Base-by-base conservation (phyloP, 1,140 invertebrate species). In the Cyrtorhinus lividipennis region DNA sequence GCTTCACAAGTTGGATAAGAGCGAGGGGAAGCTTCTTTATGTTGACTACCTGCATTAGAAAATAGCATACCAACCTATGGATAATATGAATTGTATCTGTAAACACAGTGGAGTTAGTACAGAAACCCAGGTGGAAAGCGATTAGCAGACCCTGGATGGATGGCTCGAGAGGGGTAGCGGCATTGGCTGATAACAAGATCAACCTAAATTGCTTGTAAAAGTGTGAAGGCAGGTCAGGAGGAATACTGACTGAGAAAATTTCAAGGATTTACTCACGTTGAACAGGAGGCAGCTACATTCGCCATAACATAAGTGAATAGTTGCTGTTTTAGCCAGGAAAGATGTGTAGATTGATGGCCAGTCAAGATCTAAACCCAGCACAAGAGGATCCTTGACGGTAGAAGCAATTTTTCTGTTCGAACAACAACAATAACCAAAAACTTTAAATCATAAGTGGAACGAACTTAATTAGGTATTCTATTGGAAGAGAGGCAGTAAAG, bases 231-330 rank as follows among this genome's bases (percentile, higher is more conserved):
- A n/a, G n/a, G n/a, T n/a, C n/a, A n/a, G n/a, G n/a, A n/a, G n/a
- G n/a, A n/a, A n/a, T n/a, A n/a, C n/a, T n/a, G 30, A 15, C 5
- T 38, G 15, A 38, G 30, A 38, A 38, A 38, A 38, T 8, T 38
- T 5, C 15, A 38, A 38, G 15, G 5, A 38, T 8, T 38, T 8
- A 38, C 48, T 10, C 8, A 59, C 58, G 12, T 25, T n/a, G 38
- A 59, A 59, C 2, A 59, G 26, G 1, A 27, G 18, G 27, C 58
- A 59, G 2, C 15, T 15, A 26, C 38, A 30, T 25, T 27, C 25
- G 15, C 58, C 58, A 22, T 59, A 30, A 22, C 58, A 59, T 15
- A 59, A 15, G 18, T 59, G 58, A n/a, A 59, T 25, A 22, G 25
- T 2, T 13, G 24, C 15, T 8, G 58, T 22, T 30, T 59, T 59